Evolutionary conservation across 2,888 invertebrate genomes (phyloP).

Genomic region (Sturmia bella): DNA sequence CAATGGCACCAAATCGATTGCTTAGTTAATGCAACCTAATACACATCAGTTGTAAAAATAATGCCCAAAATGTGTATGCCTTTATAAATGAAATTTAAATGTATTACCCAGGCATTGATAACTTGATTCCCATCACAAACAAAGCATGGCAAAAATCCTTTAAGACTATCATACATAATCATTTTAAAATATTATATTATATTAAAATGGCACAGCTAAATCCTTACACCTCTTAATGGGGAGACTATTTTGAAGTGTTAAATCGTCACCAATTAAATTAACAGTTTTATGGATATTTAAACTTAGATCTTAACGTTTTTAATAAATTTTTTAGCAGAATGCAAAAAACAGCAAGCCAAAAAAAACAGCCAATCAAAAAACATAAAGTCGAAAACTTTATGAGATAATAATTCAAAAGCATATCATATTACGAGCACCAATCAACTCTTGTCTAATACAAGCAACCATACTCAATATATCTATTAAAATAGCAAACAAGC

Average conservation of each 20-base stretch:
- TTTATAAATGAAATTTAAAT: no score
- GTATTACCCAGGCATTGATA: no score
- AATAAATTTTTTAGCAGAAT: conserved; percentile 21
- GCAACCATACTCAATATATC: background rate
- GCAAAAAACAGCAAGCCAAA: conserved; percentile 1
- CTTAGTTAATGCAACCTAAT: no score
- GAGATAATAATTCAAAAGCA: conserved; percentile 60
- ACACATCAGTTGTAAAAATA: no score
- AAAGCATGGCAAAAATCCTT: background rate
- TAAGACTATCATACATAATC: background rate
- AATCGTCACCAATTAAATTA: conserved; percentile 49
- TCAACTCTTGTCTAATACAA: conserved; percentile 28
- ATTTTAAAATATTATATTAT: conserved; percentile 9
- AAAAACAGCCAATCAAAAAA: conserved; percentile 31
- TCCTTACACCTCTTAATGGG: conserved; percentile 11
- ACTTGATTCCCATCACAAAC: background rate
- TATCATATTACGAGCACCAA: conserved; percentile 62
- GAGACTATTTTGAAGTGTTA: conserved; percentile 56
- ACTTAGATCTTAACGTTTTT: conserved; percentile 35
- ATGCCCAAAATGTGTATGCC: no score
- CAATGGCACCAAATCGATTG: no score
- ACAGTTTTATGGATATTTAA: conserved; percentile 58
- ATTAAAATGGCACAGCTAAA: conserved; percentile 16
- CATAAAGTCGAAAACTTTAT: conserved; percentile 61
- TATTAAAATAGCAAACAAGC: conserved; percentile 18